Evolutionary conservation across 2,888 invertebrate genomes (phyloP), one percentile per base, ranked within the genome.

Genomic region (Drosophila nr. fundita): DNA sequence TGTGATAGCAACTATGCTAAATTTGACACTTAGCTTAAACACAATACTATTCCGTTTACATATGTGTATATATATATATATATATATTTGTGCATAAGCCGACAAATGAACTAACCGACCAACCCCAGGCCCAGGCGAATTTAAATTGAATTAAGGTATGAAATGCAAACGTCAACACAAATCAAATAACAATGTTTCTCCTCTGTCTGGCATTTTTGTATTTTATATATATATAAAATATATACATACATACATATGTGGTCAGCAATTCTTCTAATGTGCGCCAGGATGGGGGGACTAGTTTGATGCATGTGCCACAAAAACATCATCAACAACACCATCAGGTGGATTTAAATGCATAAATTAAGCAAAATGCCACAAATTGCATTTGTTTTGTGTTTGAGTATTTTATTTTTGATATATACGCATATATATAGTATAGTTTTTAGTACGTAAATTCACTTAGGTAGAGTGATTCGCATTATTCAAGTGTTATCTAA

Each of bases 81-180:
- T 13, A 32, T 21, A 27, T 24, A 13, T 29, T 53, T 53, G 48
- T 53, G 55, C 42, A 66, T 58, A 72, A 53, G 55, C 62, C 64
- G 53, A 68, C 80, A 68, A 64, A 68, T 81, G 38, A 72, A 57
- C 67, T 50, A 58, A 62, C 42, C 52, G 59, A 53, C 55, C 42
- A 30, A 32, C 45, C 36, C 34, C 61, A 50, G 24, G 24, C 13
- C 32, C 27, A 45, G 45, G 53, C 53, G 58, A 69, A 82, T 66
- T 82, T 84, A 78, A 84, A 84, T 84, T 84, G 79, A 84, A 84
- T 84, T 88, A 84, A 84, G 82, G 73, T 78, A 78, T 68, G 60
- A 77, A 88, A 71, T 87, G 89, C 85, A 89, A 87, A 76, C 87
- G 89, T 85, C 85, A 84, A 84, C 85, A 77, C 80, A 87, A 85